These are phyloP conservation scores for Phasianus colchicus DNA, from an alignment of 2,113 vertebrate species.

Conservation along the genomic window DNA sequence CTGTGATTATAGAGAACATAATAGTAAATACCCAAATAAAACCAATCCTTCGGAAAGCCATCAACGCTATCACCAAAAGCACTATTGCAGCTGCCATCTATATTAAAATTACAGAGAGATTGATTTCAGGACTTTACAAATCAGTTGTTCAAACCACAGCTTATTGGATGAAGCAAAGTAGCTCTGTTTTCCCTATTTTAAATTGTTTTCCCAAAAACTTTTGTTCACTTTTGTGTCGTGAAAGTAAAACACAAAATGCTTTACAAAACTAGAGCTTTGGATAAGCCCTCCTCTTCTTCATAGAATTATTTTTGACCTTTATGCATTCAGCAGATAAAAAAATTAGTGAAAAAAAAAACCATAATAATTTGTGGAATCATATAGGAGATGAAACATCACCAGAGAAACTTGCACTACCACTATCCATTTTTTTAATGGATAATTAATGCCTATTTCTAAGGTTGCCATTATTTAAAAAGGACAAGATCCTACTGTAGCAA, in stretches of 20 bases:
- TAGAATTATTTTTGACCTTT: not conserved
- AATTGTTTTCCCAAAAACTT: not conserved
- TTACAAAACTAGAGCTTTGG: not conserved
- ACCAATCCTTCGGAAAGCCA: not conserved
- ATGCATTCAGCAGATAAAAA: not conserved
- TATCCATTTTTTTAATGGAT: not conserved
- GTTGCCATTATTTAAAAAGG: not conserved
- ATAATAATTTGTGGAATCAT: not conserved
- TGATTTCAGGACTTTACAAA: not conserved
- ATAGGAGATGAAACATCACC: not conserved
- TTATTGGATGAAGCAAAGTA: not conserved
- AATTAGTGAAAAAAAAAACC: not conserved
- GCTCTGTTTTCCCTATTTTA: not conserved
- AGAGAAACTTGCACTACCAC: not conserved
- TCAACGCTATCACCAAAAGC: not conserved
- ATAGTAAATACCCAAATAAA: not conserved
- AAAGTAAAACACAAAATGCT: not conserved
- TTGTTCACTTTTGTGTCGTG: accelerated
- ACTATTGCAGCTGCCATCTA: not conserved
- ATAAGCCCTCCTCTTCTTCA: not conserved
- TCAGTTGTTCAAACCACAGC: not conserved
- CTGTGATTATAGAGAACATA: not conserved
- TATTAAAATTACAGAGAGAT: not conserved
- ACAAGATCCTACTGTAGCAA: not conserved
- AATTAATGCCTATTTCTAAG: not conserved